These are phyloP conservation scores for Brenthis daphne DNA, from an alignment of 2,888 invertebrate species.

Conservation along the genomic window DNA sequence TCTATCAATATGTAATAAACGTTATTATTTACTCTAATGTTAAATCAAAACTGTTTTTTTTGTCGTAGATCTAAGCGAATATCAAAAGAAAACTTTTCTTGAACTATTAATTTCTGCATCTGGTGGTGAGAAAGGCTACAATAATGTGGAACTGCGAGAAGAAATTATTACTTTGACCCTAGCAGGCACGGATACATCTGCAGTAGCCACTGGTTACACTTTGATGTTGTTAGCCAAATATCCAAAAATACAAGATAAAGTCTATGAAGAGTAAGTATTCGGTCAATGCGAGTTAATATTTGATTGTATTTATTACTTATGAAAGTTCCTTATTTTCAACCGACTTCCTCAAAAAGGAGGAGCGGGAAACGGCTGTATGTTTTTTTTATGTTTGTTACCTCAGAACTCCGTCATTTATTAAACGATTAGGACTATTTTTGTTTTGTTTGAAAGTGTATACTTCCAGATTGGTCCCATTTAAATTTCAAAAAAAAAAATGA, in stretches of 20 bases:
- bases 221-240: slow-evolving; percentile 70
- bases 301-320: background rate
- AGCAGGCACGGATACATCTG: slow-evolving; percentile 81
- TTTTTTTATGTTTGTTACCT: no score
- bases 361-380: no score
- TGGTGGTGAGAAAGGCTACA: slow-evolving; percentile 74
- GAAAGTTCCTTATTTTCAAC: background rate
- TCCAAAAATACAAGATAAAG: slow-evolving; percentile 72
- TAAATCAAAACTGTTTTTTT: no score
- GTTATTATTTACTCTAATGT: no score
- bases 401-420: no score
- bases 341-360: no score
- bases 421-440: no score
- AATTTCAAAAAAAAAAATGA: no score
- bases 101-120: slow-evolving; percentile 79
- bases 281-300: background rate
- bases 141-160: slow-evolving; percentile 78
- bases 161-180: slow-evolving; percentile 81
- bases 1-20: no score
- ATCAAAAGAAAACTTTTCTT: slow-evolving; percentile 76
- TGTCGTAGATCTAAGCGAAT: slow-evolving; percentile 55
- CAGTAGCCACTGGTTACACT: slow-evolving; percentile 68
- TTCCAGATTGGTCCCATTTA: no score
- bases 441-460: no score
- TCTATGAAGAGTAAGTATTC: slow-evolving; percentile 67